A percentile compares a stretch with the other conserved stretches of the same genome.
Conservation (phyloP, 1,140 invertebrate genomes). For the Hylaeus anthracinus region DNA sequence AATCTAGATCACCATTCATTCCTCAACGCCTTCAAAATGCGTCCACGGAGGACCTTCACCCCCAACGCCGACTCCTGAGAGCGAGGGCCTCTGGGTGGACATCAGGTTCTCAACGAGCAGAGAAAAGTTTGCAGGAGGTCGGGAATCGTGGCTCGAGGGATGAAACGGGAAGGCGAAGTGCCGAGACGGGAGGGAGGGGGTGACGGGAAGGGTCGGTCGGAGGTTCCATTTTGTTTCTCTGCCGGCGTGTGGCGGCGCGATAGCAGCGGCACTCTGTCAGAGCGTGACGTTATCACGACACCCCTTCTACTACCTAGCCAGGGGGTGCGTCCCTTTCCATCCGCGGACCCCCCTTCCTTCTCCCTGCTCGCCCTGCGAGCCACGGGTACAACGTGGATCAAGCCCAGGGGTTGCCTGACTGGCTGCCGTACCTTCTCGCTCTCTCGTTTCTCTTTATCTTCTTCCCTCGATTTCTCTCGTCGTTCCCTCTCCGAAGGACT, state of each 20-base stretch:
- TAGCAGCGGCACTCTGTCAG: constrained; percentile 82
- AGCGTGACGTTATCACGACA: constrained; percentile 82
- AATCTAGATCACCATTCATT: too few relatives aligned
- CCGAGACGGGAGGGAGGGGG: constrained; percentile 14
- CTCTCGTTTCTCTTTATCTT: constrained; percentile 51
- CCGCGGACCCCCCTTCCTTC: constrained; percentile 27
- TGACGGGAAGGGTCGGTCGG: constrained; percentile 71
- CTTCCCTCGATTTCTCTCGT: constrained; percentile 51
- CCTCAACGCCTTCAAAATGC: too few relatives aligned
- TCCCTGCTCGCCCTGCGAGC: constrained; percentile 61
- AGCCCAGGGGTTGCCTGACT: constrained; percentile 70
- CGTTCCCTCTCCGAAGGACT: constrained; percentile 38
- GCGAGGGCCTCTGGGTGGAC: too few relatives aligned
- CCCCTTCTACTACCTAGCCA: constrained; percentile 77
- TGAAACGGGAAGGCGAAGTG: constrained; percentile 34
- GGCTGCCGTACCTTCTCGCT: constrained; percentile 60
- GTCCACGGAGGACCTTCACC: too few relatives aligned
- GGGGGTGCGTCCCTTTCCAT: constrained; percentile 59
- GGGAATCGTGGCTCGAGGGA: constrained; percentile 9
- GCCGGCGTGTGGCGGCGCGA: constrained; percentile 81
- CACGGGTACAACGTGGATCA: constrained; percentile 75
- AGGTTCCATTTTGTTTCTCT: constrained; percentile 82
- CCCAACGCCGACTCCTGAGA: too few relatives aligned
- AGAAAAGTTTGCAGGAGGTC: too few relatives aligned
- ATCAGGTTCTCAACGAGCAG: too few relatives aligned